Evolutionary conservation across 2,113 vertebrate species (phyloP).

Genomic region (Hydrolagus affinis): DNA sequence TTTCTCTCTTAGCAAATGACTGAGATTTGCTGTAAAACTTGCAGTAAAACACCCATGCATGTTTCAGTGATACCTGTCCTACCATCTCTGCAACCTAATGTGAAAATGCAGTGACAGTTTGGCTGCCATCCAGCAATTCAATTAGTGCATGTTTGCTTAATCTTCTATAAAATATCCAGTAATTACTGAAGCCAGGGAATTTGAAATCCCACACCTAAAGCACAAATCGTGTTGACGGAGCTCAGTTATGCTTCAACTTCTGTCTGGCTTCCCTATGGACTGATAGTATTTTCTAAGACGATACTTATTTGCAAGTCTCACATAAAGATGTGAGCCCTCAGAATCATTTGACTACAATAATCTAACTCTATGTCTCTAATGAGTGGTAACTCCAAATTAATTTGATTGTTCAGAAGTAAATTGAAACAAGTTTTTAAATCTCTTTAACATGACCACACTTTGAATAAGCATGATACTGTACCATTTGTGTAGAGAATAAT

Average conservation of each 20-base stretch:
- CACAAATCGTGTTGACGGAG: conserved; percentile 13
- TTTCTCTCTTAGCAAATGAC: not conserved
- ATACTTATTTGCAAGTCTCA: not conserved
- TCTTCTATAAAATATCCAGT: conserved; percentile 46
- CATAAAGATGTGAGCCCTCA: not conserved
- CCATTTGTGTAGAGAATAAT: too few species aligned
- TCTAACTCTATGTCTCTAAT: not conserved
- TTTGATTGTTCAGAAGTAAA: too few species aligned
- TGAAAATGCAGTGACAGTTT: conserved; percentile 33
- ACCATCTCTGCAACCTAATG: conserved; percentile 26
- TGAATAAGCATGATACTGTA: too few species aligned
- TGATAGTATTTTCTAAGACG: not conserved
- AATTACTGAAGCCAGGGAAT: conserved; percentile 42
- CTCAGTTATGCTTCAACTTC: not conserved
- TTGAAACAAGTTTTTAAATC: too few species aligned
- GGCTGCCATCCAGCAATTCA: conserved; percentile 46
- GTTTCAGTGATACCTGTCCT: not conserved
- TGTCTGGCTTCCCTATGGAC: conserved; percentile 8
- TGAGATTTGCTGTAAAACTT: conserved; percentile 9
- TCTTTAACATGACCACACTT: too few species aligned
- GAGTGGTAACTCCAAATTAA: too few species aligned
- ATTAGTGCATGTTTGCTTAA: conserved; percentile 47
- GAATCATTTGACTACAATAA: not conserved
- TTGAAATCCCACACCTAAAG: conserved; percentile 37
- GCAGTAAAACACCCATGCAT: conserved; percentile 37